Evolutionary conservation across 2,113 vertebrate species (phyloP), one percentile per base, ranked within the genome.

Genomic region (Amblyopsis rosae): DNA sequence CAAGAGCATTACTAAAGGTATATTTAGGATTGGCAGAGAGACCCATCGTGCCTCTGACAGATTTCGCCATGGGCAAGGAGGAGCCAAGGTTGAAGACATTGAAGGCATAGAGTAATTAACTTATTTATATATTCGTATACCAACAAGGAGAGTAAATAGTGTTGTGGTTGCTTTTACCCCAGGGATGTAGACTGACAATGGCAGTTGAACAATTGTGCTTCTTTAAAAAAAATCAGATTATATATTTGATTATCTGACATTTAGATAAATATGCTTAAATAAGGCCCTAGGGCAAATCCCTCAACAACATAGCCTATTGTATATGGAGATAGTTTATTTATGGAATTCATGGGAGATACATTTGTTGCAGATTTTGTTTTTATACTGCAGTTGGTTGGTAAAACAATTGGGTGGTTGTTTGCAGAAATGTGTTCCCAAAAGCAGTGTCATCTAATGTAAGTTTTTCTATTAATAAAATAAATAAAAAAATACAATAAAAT

Each of bases 191-290:
- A 1, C 45, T 56, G 62, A 72, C 47, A 58, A 60, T 54, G 16
- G 63, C 26, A 65, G 53, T 46, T 59, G 50, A 45, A n/a, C 5
- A 75, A 5, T 49, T 10, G 47, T 6, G 0, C 45, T 12, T 60
- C 17, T 63, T 55, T 51, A 12, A 4, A 68, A 62, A 71, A 62
- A 12, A 50, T 72, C 10, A 15, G 26, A 57, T 59, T 12, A 66
- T 47, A 73, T 49, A 54, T 67, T 47, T 4, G 62, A 15, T 26
- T 13, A 65, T 33, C 45, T 76, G 66, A 73, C 70, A 56, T 70
- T 57, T 15, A 57, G 73, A 74, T 66, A 78, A 49, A 64, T 12
- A n/a, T 19, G 3, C 26, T 62, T 62, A 41, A n/a, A 65, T 65
- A 72, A 76, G 60, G 3, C 62, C 26, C 65, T 45, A 11, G 0